Evolutionary conservation across 2,797 vertebrate genomes (phyloP).

Genomic region (Todus mexicanus): DNA sequence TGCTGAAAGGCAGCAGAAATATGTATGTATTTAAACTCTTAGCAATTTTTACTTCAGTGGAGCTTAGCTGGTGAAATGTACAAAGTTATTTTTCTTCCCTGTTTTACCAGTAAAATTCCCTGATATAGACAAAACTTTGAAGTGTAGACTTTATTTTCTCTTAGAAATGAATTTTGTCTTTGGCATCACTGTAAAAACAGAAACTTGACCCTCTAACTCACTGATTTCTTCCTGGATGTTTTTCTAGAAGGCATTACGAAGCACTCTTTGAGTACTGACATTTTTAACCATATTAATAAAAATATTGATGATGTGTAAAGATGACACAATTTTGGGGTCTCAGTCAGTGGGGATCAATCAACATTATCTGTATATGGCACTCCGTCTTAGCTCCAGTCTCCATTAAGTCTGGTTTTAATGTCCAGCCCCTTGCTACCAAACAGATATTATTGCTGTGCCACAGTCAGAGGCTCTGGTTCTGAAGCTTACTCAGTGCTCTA

Average conservation of each 20-base stretch:
- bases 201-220: neutral
- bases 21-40: neutral
- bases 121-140: neutral
- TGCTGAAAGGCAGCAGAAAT: constrained; percentile 15
- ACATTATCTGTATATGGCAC: neutral
- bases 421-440: neutral
- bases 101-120: neutral
- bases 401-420: neutral
- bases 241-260: neutral
- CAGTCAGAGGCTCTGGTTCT: neutral
- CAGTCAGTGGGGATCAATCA: neutral
- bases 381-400: neutral
- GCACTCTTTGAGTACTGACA: neutral
- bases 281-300: neutral
- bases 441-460: neutral
- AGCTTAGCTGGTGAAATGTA: neutral
- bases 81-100: neutral
- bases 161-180: neutral
- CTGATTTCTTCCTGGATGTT: neutral
- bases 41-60: neutral
- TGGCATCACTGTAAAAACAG: neutral
- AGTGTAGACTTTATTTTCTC: neutral
- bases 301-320: neutral
- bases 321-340: neutral
- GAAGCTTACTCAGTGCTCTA: neutral